These are phyloP conservation scores for Rana temporaria DNA, from an alignment of 2,113 vertebrate species.

Conservation along the genomic window DNA sequence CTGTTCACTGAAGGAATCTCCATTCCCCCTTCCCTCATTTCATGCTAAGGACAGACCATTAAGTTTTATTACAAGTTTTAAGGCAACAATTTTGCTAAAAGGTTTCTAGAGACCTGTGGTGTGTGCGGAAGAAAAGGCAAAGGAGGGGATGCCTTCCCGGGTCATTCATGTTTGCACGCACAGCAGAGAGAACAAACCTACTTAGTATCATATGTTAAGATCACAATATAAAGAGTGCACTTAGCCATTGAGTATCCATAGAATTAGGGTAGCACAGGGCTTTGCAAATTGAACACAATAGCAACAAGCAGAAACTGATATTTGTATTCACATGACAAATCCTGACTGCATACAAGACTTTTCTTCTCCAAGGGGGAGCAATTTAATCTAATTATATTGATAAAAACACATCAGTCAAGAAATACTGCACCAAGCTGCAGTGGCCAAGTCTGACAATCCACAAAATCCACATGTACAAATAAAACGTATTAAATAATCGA, in stretches of 20 bases:
- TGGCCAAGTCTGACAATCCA: too few species aligned
- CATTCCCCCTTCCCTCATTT: slow-evolving; percentile 53
- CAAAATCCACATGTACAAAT: too few species aligned
- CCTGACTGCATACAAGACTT: background rate
- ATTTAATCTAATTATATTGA: background rate
- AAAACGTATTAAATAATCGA: too few species aligned
- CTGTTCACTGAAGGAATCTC: slow-evolving; percentile 40
- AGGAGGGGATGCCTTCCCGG: slow-evolving; percentile 8
- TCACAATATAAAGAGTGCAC: background rate
- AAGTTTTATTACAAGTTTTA: slow-evolving; percentile 59
- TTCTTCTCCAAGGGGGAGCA: background rate
- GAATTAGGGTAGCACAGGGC: background rate
- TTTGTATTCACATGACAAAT: background rate
- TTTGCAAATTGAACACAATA: background rate
- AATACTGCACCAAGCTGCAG: too few species aligned
- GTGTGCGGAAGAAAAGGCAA: slow-evolving; percentile 26
- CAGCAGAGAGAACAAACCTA: background rate
- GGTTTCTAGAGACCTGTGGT: slow-evolving; percentile 52
- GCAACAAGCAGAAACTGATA: background rate
- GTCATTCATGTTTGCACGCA: slow-evolving; percentile 10
- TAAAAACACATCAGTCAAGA: background rate
- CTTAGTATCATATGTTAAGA: background rate
- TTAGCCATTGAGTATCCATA: background rate
- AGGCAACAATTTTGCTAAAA: slow-evolving; percentile 58
- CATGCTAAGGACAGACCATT: slow-evolving; percentile 51